phyloP scores from a whole-genome alignment of 2,113 vertebrate species.

The Ceratotherium simum region DNA sequence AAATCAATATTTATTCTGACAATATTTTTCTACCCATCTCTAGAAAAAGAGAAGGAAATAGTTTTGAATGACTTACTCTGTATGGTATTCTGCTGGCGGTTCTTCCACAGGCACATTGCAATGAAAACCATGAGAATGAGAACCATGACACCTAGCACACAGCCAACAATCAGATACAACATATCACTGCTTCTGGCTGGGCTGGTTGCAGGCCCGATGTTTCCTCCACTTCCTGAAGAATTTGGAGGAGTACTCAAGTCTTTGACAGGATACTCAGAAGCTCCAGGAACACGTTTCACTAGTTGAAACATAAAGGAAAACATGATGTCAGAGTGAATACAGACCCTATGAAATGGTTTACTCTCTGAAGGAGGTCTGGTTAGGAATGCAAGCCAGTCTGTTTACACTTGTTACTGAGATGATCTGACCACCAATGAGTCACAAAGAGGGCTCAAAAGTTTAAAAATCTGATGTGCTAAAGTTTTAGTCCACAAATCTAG shows the following conservation, averaged over 20 bases:
- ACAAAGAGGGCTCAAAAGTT: conserved; percentile 35
- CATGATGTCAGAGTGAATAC: conserved; percentile 64
- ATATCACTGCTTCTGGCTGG: conserved; percentile 89
- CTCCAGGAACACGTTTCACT: conserved; percentile 89
- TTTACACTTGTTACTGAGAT: conserved; percentile 60
- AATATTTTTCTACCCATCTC: conserved; percentile 3
- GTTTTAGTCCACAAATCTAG: neutral
- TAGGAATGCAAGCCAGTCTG: conserved; percentile 44
- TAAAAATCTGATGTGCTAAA: conserved; percentile 25
- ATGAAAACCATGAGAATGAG: conserved; percentile 96
- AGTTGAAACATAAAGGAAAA: conserved; percentile 1
- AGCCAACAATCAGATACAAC: conserved; percentile 96
- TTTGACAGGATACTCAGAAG: conserved; percentile 90
- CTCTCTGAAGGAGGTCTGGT: conserved; percentile 75
- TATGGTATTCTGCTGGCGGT: conserved; percentile 93
- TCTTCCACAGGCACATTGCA: conserved; percentile 97
- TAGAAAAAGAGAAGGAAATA: neutral
- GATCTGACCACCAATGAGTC: conserved; percentile 68
- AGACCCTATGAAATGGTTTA: conserved; percentile 50
- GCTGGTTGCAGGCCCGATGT: conserved; percentile 62
- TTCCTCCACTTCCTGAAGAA: conserved; percentile 60
- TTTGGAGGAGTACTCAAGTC: conserved; percentile 89
- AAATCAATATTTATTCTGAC: conserved; percentile 40
- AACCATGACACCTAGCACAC: conserved; percentile 95
- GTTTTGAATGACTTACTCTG: conserved; percentile 90